These are phyloP conservation scores for Drepana falcataria DNA, from an alignment of 2,888 invertebrate genomes.

Conservation along the genomic window DNA sequence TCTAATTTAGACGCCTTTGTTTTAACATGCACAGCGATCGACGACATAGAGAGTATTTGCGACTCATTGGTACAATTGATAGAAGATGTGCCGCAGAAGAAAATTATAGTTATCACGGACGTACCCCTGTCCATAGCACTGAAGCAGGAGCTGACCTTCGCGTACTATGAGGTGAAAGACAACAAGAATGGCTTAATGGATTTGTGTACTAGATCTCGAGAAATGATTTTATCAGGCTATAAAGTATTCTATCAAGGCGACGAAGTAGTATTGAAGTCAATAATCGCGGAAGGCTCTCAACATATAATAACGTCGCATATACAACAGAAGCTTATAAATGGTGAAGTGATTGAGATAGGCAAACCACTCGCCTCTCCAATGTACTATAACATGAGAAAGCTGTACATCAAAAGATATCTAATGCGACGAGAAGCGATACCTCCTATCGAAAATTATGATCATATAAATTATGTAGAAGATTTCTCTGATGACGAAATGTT, in stretches of 20 bases:
- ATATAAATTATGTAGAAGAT: too few species aligned
- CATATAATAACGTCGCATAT: conserved; percentile 3
- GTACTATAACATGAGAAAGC: conserved; percentile 8
- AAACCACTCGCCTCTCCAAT: neutral
- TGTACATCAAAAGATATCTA: conserved; percentile 11
- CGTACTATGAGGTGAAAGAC: neutral
- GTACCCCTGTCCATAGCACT: too few species aligned
- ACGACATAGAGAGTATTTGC: neutral
- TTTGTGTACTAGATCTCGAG: neutral
- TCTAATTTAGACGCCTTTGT: neutral
- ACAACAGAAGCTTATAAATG: conserved; percentile 3
- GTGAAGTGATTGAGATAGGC: conserved; percentile 3
- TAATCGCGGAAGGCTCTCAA: conserved; percentile 1
- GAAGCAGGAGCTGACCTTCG: too few species aligned
- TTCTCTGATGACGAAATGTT: neutral
- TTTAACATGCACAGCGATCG: neutral
- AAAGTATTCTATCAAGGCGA: conserved; percentile 4
- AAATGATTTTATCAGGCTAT: conserved; percentile 1
- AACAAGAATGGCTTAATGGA: conserved; percentile 1
- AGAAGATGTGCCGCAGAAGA: too few species aligned
- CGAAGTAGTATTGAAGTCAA: conserved; percentile 1
- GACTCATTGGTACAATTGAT: too few species aligned
- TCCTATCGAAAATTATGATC: neutral
- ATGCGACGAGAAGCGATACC: neutral
- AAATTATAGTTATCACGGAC: neutral